Percentiles rank a stretch among this genome's conserved stretches.
These are phyloP conservation scores for Bugula neritina DNA, from an alignment of 2,888 invertebrate species.

Conservation along the genomic window DNA sequence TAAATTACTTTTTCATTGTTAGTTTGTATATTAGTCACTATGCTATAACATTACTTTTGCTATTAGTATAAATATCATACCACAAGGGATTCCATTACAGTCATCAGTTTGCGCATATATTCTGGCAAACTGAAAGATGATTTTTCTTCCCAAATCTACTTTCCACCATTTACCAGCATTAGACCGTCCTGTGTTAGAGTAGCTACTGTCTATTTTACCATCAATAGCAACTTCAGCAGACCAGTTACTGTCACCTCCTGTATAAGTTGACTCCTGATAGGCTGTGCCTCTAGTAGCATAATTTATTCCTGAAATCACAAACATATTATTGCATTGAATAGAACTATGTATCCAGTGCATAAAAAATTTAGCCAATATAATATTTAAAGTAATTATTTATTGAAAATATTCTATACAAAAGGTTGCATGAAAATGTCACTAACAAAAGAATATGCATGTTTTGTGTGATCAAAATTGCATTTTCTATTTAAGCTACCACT, in stretches of 20 bases:
- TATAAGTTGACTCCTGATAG: background rate
- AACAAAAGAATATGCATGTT: too few relatives aligned
- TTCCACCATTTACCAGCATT: constrained; percentile 4
- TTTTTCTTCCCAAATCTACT: background rate
- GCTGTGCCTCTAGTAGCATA: background rate
- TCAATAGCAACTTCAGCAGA: background rate
- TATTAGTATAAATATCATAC: background rate
- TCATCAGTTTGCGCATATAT: background rate
- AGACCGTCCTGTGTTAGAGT: background rate
- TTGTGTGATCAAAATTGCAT: too few relatives aligned
- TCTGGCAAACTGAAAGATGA: constrained; percentile 8
- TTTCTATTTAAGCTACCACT: too few relatives aligned
- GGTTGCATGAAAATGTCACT: too few relatives aligned
- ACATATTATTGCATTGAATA: background rate
- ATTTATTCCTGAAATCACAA: background rate
- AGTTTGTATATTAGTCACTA: too few relatives aligned
- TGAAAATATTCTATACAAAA: too few relatives aligned
- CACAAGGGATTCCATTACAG: background rate
- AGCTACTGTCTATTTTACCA: background rate
- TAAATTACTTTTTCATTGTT: too few relatives aligned
- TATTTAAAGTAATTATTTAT: too few relatives aligned
- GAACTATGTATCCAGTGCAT: too few relatives aligned
- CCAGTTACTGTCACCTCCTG: background rate
- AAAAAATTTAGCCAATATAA: too few relatives aligned
- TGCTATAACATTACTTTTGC: too few relatives aligned